phyloP scores from a whole-genome alignment of 2,797 vertebrate species.

The Sebastes matsubarae region DNA sequence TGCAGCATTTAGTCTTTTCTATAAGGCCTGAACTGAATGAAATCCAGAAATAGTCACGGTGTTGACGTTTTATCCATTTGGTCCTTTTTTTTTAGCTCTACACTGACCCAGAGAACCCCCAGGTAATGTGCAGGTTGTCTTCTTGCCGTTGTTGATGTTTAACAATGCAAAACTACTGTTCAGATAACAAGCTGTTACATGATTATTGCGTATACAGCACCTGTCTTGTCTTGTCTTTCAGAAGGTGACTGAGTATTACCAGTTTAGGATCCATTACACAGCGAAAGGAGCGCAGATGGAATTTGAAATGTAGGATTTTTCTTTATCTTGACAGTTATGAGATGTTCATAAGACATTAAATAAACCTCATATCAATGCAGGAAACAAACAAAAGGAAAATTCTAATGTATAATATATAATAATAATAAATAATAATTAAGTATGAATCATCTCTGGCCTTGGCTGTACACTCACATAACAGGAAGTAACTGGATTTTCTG shows the following conservation, averaged over 20 bases:
- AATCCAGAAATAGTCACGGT: conserved; percentile 1
- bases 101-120: conserved; percentile 87
- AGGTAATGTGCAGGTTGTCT: conserved; percentile 78
- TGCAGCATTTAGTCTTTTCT: background rate
- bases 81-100: conserved; percentile 85
- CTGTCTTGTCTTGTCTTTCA: conserved; percentile 67
- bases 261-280: conserved; percentile 94
- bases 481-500: background rate
- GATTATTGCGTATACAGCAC: background rate
- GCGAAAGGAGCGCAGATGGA: conserved; percentile 86
- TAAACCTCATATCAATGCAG: background rate
- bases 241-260: conserved; percentile 96
- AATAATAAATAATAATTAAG: background rate
- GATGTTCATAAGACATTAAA: background rate
- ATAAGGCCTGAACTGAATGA: background rate
- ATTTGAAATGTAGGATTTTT: conserved; percentile 85
- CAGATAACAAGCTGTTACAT: background rate
- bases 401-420: background rate
- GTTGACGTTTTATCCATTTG: conserved; percentile 46
- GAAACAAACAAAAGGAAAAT: background rate
- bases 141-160: background rate
- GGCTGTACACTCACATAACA: background rate
- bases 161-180: background rate
- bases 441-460: background rate
- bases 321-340: background rate